Base-by-base conservation (phyloP, 2,113 vertebrate genomes). In the Nanorana parkeri region DNA sequence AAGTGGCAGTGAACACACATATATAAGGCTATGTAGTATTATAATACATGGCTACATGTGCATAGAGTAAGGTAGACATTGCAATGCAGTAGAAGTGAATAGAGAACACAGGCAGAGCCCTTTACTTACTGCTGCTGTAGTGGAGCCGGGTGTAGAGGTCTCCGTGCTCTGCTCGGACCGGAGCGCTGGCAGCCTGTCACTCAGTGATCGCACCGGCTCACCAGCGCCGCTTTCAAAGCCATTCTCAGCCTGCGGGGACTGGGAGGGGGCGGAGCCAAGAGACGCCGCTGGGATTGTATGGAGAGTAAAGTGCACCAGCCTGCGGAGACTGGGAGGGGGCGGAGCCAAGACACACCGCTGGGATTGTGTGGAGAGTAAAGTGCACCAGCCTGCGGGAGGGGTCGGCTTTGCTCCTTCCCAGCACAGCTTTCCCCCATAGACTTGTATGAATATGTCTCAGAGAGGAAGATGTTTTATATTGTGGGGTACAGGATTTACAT, bases 171-270 rank as follows among this genome's bases (percentile, higher is more conserved):
- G 64, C 76, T 20, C 17, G 3, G 19, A 13, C 8, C 41, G 56
- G 58, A 55, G 78, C 26, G 13, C 51, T 17, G 11, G 78, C 47
- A 81, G 80, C 47, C 63, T 81, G 69, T 81, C 80, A 81, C 69
- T 81, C 68, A 81, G 24, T 75, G 63, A 81, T 51, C 41, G 11
- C 47, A 73, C 23, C 69, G 55, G 78, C 51, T 26, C 68, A 54
- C 58, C 47, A 66, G 61, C 51, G 79, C 47, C 26, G 68, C 79
- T 81, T 80, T 81, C 60, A 81, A 74, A 74, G 54, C 68, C 51
- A 26, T 36, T 23, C 68, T 41, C 17, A 28, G 52, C 54, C 10
- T 54, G 52, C 24, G n/a, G 67, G 47, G 32, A 21, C 19, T 36
- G n/a, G 2, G 56, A 55, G 51, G 23, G 41, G 55, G 73, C 17